These are phyloP conservation scores for Mesorhabditis spiculigera DNA, from an alignment of 2,888 invertebrate species.

Conservation along the genomic window DNA sequence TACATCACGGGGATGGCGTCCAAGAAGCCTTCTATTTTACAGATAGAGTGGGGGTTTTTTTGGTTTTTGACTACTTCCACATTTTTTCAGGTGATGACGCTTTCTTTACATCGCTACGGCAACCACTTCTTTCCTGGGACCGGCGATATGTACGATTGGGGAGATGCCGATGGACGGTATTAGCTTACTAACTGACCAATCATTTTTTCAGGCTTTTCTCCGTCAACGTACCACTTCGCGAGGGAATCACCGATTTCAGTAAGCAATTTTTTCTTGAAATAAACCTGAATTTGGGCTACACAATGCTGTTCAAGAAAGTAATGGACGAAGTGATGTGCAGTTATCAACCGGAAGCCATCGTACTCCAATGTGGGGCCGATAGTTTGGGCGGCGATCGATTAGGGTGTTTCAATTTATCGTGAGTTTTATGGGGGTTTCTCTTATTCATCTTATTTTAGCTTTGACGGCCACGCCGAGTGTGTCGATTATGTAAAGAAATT, in stretches of 20 bases:
- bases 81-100: slow-evolving; percentile 85
- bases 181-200: too few species aligned
- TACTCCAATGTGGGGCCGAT: slow-evolving; percentile 91
- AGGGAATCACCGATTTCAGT: slow-evolving; percentile 85
- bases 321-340: slow-evolving; percentile 86
- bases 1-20: slow-evolving; percentile 75
- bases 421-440: slow-evolving; percentile 61
- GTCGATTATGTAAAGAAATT: slow-evolving; percentile 89
- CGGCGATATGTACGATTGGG: slow-evolving; percentile 97
- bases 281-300: slow-evolving; percentile 61
- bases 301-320: slow-evolving; percentile 80
- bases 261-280: slow-evolving; percentile 16
- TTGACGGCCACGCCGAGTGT: slow-evolving; percentile 70
- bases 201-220: slow-evolving; percentile 73
- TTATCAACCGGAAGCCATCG: slow-evolving; percentile 90
- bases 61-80: background rate
- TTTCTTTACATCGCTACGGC: slow-evolving; percentile 90
- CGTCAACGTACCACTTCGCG: slow-evolving; percentile 93
- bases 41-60: slow-evolving; percentile 38
- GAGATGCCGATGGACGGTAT: slow-evolving; percentile 81
- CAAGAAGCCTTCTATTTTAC: slow-evolving; percentile 57
- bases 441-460: slow-evolving; percentile 24
- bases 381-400: slow-evolving; percentile 89
- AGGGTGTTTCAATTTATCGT: slow-evolving; percentile 83
- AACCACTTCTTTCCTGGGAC: slow-evolving; percentile 97